Conservation (phyloP, 1,140 invertebrate species). For the Zaprionus taronus region DNA sequence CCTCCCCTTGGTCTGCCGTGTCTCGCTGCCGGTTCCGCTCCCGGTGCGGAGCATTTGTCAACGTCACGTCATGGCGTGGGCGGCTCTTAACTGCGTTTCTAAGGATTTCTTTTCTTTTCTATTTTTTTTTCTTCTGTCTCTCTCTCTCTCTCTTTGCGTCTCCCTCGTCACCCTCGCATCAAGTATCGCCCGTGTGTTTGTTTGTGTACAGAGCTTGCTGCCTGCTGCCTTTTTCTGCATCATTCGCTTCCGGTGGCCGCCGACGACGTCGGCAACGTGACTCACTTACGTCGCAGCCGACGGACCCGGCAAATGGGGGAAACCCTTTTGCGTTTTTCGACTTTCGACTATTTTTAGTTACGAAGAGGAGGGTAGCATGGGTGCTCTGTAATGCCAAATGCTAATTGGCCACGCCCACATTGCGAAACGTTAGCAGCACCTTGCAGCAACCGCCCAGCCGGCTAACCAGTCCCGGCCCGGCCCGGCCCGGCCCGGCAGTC, state of each 20-base stretch:
- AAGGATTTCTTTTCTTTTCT: conserved; percentile 64
- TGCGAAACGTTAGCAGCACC: conserved; percentile 11
- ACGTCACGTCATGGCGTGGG: conserved; percentile 63
- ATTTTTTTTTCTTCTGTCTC: conserved; percentile 22
- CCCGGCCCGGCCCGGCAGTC: conserved; percentile 29
- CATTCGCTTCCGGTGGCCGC: conserved; percentile 71
- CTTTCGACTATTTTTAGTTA: conserved; percentile 30
- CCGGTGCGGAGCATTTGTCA: conserved; percentile 69
- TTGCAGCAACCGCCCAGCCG: not conserved
- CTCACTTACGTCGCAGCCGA: conserved; percentile 51
- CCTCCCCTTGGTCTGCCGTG: conserved; percentile 4
- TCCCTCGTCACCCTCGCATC: not conserved
- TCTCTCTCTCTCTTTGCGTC: too few relatives aligned
- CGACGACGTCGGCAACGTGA: conserved; percentile 57
- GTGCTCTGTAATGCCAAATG: conserved; percentile 49
- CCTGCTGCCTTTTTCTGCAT: conserved; percentile 69
- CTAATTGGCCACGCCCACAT: conserved; percentile 69
- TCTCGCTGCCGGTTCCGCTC: conserved; percentile 17
- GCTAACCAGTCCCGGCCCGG: not conserved
- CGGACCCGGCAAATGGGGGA: conserved; percentile 30
- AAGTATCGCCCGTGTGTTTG: conserved; percentile 18
- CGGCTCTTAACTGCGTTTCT: conserved; percentile 40
- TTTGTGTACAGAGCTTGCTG: conserved; percentile 24
- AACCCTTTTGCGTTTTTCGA: conserved; percentile 38
- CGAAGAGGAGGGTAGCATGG: not conserved